Conservation (phyloP, 2,888 invertebrate species). For the Rutpela maculata region DNA sequence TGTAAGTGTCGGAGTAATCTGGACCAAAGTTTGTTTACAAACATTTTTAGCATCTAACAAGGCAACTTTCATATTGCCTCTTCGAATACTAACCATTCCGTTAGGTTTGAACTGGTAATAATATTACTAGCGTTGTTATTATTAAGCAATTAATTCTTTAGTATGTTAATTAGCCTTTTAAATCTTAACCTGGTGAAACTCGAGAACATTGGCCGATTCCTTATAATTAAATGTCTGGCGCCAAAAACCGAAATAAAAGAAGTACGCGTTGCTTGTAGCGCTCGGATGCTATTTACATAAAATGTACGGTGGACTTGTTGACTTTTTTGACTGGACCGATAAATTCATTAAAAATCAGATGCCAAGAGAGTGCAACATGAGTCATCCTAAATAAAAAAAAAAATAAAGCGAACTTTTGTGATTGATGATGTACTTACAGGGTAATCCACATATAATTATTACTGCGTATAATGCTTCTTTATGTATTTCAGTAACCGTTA, state of each 20-base stretch:
- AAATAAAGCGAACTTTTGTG: background rate
- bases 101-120: constrained; percentile 43
- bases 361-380: constrained; percentile 15
- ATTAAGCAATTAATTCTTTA: constrained; percentile 52
- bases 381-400: constrained; percentile 14
- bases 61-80: background rate
- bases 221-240: constrained; percentile 50
- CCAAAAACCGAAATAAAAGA: constrained; percentile 55
- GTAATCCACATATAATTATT: background rate
- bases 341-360: constrained; percentile 33
- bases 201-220: constrained; percentile 41
- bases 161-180: constrained; percentile 29
- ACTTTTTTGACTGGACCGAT: constrained; percentile 35
- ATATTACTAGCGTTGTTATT: constrained; percentile 45
- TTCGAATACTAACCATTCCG: constrained; percentile 38
- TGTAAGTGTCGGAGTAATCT: background rate
- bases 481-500: too few relatives aligned
- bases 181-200: constrained; percentile 46
- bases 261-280: background rate
- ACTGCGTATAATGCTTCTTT: background rate
- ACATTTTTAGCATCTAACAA: constrained; percentile 8
- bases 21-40: constrained; percentile 18
- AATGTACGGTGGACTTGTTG: constrained; percentile 32
- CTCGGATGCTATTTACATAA: constrained; percentile 29
- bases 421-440: background rate